phyloP scores from a whole-genome alignment of 2,888 invertebrate genomes.

The Pinctada fucata region DNA sequence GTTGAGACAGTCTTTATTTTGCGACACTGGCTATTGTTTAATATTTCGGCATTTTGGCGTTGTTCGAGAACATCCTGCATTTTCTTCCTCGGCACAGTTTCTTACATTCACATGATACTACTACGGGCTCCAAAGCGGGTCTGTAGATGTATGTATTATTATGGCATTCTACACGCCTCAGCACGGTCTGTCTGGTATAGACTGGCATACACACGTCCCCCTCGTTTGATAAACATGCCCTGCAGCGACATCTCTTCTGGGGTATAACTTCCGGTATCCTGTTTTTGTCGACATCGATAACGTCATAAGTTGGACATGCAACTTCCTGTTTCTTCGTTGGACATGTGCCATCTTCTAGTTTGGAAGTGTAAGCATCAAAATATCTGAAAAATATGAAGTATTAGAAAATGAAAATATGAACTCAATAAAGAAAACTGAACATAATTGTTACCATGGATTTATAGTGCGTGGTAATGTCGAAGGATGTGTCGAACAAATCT shows the following conservation, averaged over 20 bases:
- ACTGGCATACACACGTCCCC: not conserved
- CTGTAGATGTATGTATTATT: not conserved
- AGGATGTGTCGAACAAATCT: no score
- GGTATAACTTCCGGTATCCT: not conserved
- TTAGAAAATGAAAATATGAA: no score
- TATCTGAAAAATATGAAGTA: no score
- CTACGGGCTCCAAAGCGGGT: not conserved
- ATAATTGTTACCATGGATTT: no score
- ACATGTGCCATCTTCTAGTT: no score
- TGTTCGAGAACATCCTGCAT: no score
- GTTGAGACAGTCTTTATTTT: no score
- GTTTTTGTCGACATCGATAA: not conserved
- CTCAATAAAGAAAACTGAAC: no score
- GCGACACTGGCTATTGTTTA: no score
- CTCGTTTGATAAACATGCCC: not conserved
- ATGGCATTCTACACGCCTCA: not conserved
- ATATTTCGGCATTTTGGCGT: no score
- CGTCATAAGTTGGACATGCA: slow-evolving; percentile 15
- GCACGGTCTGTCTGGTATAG: not conserved
- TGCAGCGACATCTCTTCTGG: not conserved
- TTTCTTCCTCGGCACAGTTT: not conserved
- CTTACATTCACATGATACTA: not conserved
- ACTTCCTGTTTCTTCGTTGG: slow-evolving; percentile 27
- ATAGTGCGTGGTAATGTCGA: no score
- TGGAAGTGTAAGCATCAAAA: no score